Conservation (phyloP, 2,888 invertebrate genomes). For the Sabatieria punctata region DNA sequence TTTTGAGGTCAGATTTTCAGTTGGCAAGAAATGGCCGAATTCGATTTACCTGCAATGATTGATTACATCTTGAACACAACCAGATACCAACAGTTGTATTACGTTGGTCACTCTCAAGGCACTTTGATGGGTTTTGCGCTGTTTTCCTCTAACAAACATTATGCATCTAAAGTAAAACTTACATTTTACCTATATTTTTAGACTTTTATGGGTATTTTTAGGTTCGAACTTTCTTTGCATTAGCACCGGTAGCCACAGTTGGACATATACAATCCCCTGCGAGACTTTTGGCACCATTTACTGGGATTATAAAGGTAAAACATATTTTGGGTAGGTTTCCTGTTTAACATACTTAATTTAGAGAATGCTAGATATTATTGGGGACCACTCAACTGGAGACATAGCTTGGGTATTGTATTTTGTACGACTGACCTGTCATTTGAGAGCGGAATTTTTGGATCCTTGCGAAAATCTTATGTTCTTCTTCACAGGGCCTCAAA, state of each 20-base stretch:
- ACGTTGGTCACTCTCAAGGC: slow-evolving; percentile 81
- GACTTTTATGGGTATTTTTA: background rate
- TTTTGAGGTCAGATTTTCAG: no score
- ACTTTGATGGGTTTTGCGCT: slow-evolving; percentile 32
- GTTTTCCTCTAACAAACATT: slow-evolving; percentile 20
- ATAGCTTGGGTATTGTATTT: slow-evolving; percentile 6
- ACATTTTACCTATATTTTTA: no score
- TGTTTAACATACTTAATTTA: no score
- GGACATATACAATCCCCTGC: slow-evolving; percentile 49
- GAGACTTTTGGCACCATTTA: slow-evolving; percentile 31
- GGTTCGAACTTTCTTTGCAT: slow-evolving; percentile 28
- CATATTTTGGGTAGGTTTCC: no score
- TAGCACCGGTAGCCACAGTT: slow-evolving; percentile 46
- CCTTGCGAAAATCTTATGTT: slow-evolving; percentile 55
- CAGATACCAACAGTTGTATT: slow-evolving; percentile 46
- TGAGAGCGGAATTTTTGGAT: slow-evolving; percentile 42
- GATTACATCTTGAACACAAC: slow-evolving; percentile 50
- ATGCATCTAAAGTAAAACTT: slow-evolving; percentile 14
- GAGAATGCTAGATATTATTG: background rate
- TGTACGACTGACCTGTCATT: slow-evolving; percentile 25
- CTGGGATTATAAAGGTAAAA: background rate
- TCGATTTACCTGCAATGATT: slow-evolving; percentile 68
- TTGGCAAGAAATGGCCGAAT: slow-evolving; percentile 66
- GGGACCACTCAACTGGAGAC: slow-evolving; percentile 1
- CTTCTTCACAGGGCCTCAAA: slow-evolving; percentile 53